Evolutionary conservation across 1,140 invertebrate genomes (phyloP).

Genomic region (Bombus breviceps): DNA sequence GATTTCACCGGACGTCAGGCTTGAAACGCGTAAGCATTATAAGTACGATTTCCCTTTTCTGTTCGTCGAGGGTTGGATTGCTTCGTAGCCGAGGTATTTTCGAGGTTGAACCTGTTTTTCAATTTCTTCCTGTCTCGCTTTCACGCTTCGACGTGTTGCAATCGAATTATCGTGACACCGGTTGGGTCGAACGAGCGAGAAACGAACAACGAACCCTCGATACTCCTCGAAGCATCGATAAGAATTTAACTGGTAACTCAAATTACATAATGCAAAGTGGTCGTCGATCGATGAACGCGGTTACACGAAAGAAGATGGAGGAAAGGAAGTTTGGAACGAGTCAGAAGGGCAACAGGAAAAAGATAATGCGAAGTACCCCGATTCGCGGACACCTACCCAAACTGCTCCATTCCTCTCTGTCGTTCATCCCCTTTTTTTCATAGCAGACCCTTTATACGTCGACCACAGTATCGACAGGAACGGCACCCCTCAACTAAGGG

Average conservation of each 20-base stretch:
- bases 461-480: constrained; percentile 52
- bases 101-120: constrained; percentile 53
- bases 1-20: constrained; percentile 71
- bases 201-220: not conserved
- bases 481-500: constrained; percentile 42
- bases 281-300: not conserved
- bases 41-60: constrained; percentile 73
- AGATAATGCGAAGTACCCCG: constrained; percentile 27
- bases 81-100: constrained; percentile 60
- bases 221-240: not conserved
- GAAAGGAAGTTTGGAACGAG: not conserved
- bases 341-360: constrained; percentile 15
- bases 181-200: not conserved
- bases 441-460: constrained; percentile 44
- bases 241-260: not conserved
- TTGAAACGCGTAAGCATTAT: constrained; percentile 71
- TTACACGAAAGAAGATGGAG: no score
- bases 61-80: constrained; percentile 37
- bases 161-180: constrained; percentile 41
- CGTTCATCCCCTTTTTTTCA: constrained; percentile 29
- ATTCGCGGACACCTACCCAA: constrained; percentile 19
- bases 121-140: constrained; percentile 60
- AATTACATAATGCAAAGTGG: constrained; percentile 7
- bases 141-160: constrained; percentile 33
- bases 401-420: not conserved